phyloP scores from a whole-genome alignment of 2,888 invertebrate species.

The Rhyacophila evoluta region DNA sequence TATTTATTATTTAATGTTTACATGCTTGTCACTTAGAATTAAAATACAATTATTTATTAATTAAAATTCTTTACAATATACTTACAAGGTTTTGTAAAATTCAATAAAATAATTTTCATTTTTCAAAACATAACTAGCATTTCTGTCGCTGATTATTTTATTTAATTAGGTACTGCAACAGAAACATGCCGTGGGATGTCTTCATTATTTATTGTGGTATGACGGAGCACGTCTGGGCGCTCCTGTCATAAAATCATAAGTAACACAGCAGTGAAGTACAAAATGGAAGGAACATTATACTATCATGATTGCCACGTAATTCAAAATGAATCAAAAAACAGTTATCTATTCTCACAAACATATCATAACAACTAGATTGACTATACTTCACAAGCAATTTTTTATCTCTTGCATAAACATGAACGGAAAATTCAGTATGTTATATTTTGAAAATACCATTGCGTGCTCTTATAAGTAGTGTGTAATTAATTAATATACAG shows the following conservation, averaged over 20 bases:
- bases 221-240: background rate
- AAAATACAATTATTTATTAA: conserved; percentile 66
- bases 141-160: conserved; percentile 20
- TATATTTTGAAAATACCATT: too few relatives aligned
- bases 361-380: background rate
- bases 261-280: conserved; percentile 50
- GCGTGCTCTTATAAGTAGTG: too few relatives aligned
- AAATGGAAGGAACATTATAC: conserved; percentile 41
- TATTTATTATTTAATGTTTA: conserved; percentile 54
- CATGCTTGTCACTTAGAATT: conserved; percentile 50
- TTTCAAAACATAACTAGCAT: conserved; percentile 64
- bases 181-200: background rate
- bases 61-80: conserved; percentile 70
- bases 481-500: too few relatives aligned
- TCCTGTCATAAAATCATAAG: conserved; percentile 37
- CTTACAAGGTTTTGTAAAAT: conserved; percentile 70
- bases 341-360: background rate
- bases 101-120: conserved; percentile 71
- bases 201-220: background rate
- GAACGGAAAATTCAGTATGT: too few relatives aligned
- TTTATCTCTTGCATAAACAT: too few relatives aligned
- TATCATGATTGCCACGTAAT: conserved; percentile 28
- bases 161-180: conserved; percentile 30
- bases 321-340: background rate
- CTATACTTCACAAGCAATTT: too few relatives aligned